Evolutionary conservation across 2,888 invertebrate species (phyloP), one percentile per base, ranked within the genome.

Genomic region (Loripinus fragilis): DNA sequence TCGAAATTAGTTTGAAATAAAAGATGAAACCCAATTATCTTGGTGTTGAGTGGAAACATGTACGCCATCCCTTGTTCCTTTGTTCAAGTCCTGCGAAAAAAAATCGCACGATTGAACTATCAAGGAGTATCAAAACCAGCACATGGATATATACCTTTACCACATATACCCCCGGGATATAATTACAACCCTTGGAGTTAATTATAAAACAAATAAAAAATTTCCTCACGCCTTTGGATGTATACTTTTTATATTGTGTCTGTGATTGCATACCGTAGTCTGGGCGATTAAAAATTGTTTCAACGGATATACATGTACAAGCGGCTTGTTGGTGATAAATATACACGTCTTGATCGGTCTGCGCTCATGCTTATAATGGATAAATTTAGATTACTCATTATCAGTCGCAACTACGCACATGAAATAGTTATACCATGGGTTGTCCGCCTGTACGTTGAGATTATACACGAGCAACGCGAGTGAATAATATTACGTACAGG

Each of bases 51-150:
- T 28, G 15, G n/a, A n/a, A n/a, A 65, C 65, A 72, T 72, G 55
- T 72, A 67, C 23, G 38, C 42, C 41, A 45, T 33, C 28, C 20
- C 28, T 30, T 52, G 30, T 60, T 60, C 67, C 67, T 67, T 67
- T 67, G 67, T 67, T 67, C 67, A 30, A 28, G 38, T 41, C 45
- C 42, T 17, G 67, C 45, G 45, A 67, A 12, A 41, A n/a, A 3
- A 41, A 41, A 41, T 67, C 67, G 67, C 67, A 35, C n/a, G 41
- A 45, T 41, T 42, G 41, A 67, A 67, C 67, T 23, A n/a, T 12
- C 23, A 25, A 25, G 41, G 42, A 67, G n/a, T 30, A 30, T 3
- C 30, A 33, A 35, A 3, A 65, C 3, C 35, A 64, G 15, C 20
- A 65, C 1, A 41, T 65, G 65, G 65, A 65, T 65, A 65, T 65